Conservation (phyloP, 1,140 invertebrate genomes). For the Drosophila sechellia region DNA sequence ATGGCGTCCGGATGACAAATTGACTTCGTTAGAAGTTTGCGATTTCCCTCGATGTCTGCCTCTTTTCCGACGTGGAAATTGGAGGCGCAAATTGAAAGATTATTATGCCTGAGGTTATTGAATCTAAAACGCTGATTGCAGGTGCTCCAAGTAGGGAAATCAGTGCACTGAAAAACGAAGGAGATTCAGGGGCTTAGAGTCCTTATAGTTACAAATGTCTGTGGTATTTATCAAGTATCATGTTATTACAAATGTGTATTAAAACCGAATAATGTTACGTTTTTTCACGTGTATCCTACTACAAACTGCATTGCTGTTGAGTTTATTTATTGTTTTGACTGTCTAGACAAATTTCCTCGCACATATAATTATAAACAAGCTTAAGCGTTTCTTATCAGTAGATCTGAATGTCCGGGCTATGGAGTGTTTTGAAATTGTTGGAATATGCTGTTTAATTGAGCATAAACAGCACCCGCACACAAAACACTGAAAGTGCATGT, state of each 20-base stretch:
- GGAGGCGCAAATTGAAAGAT: constrained; percentile 74
- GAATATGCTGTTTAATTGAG: constrained; percentile 74
- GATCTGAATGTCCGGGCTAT: constrained; percentile 52
- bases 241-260: no score
- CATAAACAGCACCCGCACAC: constrained; percentile 32
- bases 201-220: no score
- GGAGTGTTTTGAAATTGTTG: constrained; percentile 51
- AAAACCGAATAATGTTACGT: background rate
- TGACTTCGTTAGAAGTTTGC: constrained; percentile 67
- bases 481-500: constrained; percentile 40
- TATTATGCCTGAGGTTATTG: constrained; percentile 55
- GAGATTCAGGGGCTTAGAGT: no score
- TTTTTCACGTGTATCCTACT: constrained; percentile 2
- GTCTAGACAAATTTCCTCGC: constrained; percentile 76
- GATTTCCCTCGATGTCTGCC: constrained; percentile 7
- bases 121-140: constrained; percentile 61
- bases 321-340: constrained; percentile 30
- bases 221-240: no score
- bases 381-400: constrained; percentile 22
- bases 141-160: constrained; percentile 18
- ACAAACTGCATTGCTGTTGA: constrained; percentile 54
- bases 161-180: constrained; percentile 4
- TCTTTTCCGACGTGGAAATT: constrained; percentile 47
- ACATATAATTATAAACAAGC: constrained; percentile 23
- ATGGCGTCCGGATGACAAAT: constrained; percentile 69